Evolutionary conservation across 2,888 invertebrate species (phyloP).

Genomic region (Amiota minor): DNA sequence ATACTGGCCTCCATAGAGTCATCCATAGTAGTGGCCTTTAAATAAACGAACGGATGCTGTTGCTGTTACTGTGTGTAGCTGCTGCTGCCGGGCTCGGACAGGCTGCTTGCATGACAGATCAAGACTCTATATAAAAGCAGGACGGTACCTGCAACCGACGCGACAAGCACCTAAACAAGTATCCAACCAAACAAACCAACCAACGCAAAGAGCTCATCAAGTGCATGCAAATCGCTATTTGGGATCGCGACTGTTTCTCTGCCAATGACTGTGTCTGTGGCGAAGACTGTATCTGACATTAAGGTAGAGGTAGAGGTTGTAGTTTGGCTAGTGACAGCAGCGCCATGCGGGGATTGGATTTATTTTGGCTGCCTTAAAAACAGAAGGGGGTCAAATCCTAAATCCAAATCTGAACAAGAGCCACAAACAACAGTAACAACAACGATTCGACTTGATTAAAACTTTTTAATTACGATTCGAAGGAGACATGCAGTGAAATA

Average conservation of each 20-base stretch:
- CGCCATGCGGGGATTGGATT: conserved; percentile 42
- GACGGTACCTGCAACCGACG: background rate
- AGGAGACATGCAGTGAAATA: conserved; percentile 13
- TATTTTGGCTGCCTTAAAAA: conserved; percentile 51
- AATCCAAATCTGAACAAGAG: conserved; percentile 41
- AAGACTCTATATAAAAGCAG: background rate
- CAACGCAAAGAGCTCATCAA: conserved; percentile 46
- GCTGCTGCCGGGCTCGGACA: conserved; percentile 6
- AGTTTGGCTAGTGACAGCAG: background rate
- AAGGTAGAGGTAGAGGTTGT: background rate
- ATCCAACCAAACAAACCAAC: background rate
- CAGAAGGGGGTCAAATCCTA: conserved; percentile 50
- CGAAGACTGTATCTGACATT: background rate
- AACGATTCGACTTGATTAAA: conserved; percentile 56
- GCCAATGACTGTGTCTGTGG: conserved; percentile 16
- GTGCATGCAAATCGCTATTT: conserved; percentile 58
- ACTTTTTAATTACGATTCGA: conserved; percentile 53
- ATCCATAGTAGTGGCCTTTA: no score
- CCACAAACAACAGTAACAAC: conserved; percentile 40
- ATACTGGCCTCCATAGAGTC: no score
- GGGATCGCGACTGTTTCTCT: conserved; percentile 47
- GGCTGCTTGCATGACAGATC: background rate
- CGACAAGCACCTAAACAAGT: background rate
- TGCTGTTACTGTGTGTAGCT: background rate
- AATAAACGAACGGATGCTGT: background rate